Conservation (phyloP, 2,797 vertebrate species). For the Hephaestus fuliginosus region DNA sequence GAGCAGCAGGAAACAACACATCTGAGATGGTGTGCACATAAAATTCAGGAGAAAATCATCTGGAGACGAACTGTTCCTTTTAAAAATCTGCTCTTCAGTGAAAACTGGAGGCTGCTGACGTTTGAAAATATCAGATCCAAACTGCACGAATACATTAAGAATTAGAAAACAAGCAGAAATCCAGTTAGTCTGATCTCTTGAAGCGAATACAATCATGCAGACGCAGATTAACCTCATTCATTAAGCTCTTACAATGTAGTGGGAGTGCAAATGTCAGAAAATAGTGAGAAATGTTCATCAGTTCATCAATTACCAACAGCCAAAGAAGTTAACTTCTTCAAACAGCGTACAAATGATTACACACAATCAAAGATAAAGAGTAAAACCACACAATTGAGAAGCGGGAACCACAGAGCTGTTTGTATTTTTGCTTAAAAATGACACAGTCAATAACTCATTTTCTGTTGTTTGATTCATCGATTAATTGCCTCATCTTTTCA, state of each 20-base stretch:
- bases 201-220: neutral
- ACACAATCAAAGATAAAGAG: neutral
- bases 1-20: slow-evolving; percentile 2
- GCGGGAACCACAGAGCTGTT: neutral
- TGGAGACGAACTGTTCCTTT: neutral
- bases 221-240: no score
- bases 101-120: neutral
- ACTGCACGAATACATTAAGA: neutral
- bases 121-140: neutral
- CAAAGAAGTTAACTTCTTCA: neutral
- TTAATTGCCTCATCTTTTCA: no score
- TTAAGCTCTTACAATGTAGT: no score
- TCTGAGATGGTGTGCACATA: slow-evolving; percentile 27
- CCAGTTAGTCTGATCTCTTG: neutral
- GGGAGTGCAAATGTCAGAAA: neutral
- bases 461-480: no score
- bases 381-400: neutral
- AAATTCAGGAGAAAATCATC: slow-evolving; percentile 8
- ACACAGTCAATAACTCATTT: no score
- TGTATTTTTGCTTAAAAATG: neutral
- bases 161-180: no score
- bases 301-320: neutral
- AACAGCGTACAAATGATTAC: neutral
- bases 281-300: neutral
- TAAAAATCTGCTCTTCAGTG: neutral